A percentile compares a stretch with the other conserved stretches of the same genome.
Conservation (phyloP, 2,797 vertebrate species). For the Megaceryle alcyon region DNA sequence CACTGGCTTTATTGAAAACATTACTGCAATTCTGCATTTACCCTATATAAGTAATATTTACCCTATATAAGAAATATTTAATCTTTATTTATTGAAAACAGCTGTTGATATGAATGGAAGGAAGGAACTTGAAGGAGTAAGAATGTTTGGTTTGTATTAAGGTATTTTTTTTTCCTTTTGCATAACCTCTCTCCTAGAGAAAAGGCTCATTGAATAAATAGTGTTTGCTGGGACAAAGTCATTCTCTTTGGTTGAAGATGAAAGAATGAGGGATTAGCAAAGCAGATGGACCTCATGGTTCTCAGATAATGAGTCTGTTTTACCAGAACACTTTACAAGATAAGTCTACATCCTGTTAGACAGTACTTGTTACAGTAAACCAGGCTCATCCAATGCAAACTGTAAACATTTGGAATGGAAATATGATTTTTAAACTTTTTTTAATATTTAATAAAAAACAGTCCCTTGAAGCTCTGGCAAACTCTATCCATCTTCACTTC, state of each 20-base stretch:
- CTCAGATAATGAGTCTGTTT: background rate
- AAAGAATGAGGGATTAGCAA: background rate
- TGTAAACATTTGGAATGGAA: background rate
- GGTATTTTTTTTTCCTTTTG: background rate
- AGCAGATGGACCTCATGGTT: background rate
- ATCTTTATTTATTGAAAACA: background rate
- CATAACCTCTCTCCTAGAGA: background rate
- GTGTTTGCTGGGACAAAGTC: background rate
- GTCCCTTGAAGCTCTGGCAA: background rate
- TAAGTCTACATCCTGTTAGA: background rate
- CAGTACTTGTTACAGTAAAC: background rate
- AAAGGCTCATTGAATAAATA: background rate
- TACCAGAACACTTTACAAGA: background rate
- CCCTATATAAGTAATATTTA: background rate
- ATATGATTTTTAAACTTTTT: background rate
- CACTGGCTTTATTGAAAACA: background rate
- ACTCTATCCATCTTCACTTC: background rate
- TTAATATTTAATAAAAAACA: background rate
- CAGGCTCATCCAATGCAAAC: background rate
- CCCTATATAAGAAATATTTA: background rate
- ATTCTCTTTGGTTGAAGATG: background rate
- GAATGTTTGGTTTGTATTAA: conserved; percentile 34
- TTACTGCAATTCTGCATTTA: background rate
- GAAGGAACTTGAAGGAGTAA: background rate
- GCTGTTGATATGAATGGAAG: background rate